Base-by-base conservation (phyloP, 2,888 invertebrate genomes). In the Lepidocyrtinus sp. region DNA sequence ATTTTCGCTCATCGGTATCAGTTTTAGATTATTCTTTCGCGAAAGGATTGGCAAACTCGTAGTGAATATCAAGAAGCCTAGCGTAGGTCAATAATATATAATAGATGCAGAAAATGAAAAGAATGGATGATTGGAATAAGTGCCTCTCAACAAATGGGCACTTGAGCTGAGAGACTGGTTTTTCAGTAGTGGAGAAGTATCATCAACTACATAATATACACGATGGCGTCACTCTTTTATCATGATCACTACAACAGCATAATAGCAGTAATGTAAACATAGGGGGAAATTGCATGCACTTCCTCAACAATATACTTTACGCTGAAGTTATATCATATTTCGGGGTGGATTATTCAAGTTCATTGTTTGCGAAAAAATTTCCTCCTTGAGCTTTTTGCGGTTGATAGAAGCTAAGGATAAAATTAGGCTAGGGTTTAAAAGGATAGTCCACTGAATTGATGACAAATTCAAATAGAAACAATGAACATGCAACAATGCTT, bases 101-200 rank as follows among this genome's bases (percentile, higher is more conserved):
- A 45, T 45, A 15, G 62, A n/a, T 68, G 19, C 3, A 7, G 7
- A 24, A 26, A 61, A 25, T 70, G 12, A 27, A 21, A 26, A 55
- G 70, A 59, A 70, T 27, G 59, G 22, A 59, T 17, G n/a, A 59
- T 63, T 19, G 21, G 21, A 22, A n/a, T 3, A 61, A 62, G 70
- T 75, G 61, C 27, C 68, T 75, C 50, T 76, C 75, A 70, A 70
- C 70, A 70, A 68, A 62, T 45, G 64, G 70, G 55, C 75, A 76
- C 75, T 76, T 76, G 70, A 76, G n/a, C n/a, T n/a, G n/a, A n/a
- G n/a, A n/a, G 75, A 76, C 75, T 63, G 75, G 75, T 76, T 76
- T 59, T 67, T 62, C 25, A 62, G 46, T 5, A 9, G 69, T 55
- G n/a, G n/a, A n/a, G n/a, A n/a, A n/a, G n/a, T n/a, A n/a, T n/a